Base-by-base conservation (phyloP, 2,797 vertebrate species). In the Lagorchestes hirsutus region DNA sequence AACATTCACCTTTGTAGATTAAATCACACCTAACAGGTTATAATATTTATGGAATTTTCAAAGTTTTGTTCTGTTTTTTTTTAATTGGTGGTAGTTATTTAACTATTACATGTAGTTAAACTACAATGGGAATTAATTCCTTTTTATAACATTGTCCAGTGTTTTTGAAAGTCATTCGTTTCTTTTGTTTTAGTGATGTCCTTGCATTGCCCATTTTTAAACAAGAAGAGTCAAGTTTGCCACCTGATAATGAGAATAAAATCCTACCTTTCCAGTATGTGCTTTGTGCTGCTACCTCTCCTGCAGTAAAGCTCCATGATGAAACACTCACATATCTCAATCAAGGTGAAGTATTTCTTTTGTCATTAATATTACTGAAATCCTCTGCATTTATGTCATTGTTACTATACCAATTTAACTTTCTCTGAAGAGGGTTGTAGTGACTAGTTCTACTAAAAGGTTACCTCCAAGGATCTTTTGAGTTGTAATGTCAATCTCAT, bases 241-340 rank as follows among this genome's bases (percentile, higher is more conserved):
- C 99, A 10, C 98, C 99, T 0, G 99, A 99, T 95, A 98, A 93
- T 6, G 99, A 99, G 90, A 99, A 99, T 98, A 99, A 99, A 98
- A 99, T 99, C 91, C 99, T 99, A 96, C 99, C 99, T 87, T 99
- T 99, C 98, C 99, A 99, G 97, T 99, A 99, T 91, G 99, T 99
- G 90, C 99, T 99, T 94, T 99, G 99, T 93, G 99, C 99, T 1
- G 99, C 99, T 98, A 99, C 99, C 40, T 99, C 99, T 10, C 99
- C 99, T 0, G 99, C 99, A 0, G 99, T 99, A 96, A 99, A 99
- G 96, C 99, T 99, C 96, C 99, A 99, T 0, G 99, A 99, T 2
- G 99, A 99, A 98, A 99, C 99, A 0, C 99, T 99, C 98, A 99
- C 99, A 91, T 99, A 99, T 98, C 99, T 99, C 98, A 99, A 99